Base-by-base conservation (phyloP, 2,888 invertebrate species). In the Mesorhabditis spiculigera region DNA sequence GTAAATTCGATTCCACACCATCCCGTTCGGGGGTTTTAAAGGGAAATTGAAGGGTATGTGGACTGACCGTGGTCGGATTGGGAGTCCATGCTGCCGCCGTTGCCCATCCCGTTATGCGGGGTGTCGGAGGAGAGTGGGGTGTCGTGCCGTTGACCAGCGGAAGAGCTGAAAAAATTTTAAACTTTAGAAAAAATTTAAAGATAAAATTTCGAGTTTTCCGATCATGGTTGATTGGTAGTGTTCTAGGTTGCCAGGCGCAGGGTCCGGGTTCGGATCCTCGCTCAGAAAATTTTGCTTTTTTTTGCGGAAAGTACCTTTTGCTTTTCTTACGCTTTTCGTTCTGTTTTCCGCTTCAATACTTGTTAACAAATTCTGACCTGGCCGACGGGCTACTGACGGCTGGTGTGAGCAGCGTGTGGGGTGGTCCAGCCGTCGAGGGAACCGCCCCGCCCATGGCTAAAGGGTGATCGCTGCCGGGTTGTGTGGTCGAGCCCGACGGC, bases 361-460 rank as follows among this genome's bases (percentile, higher is more conserved):
- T 45, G 3, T 6, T 43, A 16, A 45, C 64, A 58, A 63, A 41
- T 3, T 6, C 67, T 64, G 45, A 72, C 74, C 78, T 77, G 61
- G 77, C 75, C 5, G 80, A 79, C 67, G 80, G 80, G 74, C 78
- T 78, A 74, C 74, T 74, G 77, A 78, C 80, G 80, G 80, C 78
- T 67, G 76, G 67, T 69, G 73, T 72, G 43, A 73, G 74, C 71
- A 74, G 77, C 74, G 76, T 76, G 74, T 78, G 77, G 77, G 81
- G 75, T 75, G 77, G 74, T 71, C 78, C 79, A 78, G 76, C 81
- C 77, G 79, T 72, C 76, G 75, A 72, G 73, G 76, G 76, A 71
- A 75, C 68, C 67, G 75, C 76, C 76, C 81, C 81, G 79, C 77
- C 76, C 79, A 78, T 76, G 76, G 69, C 77, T 79, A 81, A 81